These are phyloP conservation scores for Lutjanus argentimaculatus DNA, from an alignment of 2,797 vertebrate genomes.

Conservation along the genomic window DNA sequence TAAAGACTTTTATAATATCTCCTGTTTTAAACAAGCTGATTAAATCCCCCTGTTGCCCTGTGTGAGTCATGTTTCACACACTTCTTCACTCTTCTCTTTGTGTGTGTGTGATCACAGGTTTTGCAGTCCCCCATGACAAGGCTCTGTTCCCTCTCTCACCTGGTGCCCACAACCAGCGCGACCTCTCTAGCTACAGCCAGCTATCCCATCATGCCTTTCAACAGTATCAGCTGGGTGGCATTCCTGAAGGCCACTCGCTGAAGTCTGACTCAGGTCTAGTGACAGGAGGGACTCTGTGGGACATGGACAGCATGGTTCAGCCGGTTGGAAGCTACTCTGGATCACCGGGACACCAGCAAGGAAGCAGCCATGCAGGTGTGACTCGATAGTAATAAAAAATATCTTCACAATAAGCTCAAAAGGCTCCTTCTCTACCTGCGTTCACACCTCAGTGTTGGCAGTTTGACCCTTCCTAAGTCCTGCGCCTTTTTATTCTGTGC, in stretches of 20 bases:
- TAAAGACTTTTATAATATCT: neutral
- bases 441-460: neutral
- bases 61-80: neutral
- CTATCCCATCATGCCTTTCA: constrained; percentile 82
- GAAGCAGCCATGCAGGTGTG: constrained; percentile 87
- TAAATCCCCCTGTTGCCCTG: neutral
- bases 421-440: no score
- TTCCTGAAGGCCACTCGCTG: constrained; percentile 69
- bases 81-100: neutral
- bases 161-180: constrained; percentile 65
- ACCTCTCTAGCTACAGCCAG: constrained; percentile 78
- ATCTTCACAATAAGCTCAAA: neutral
- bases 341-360: constrained; percentile 72
- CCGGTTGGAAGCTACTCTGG: constrained; percentile 78
- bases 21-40: neutral
- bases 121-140: constrained; percentile 70
- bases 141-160: constrained; percentile 73
- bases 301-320: constrained; percentile 71
- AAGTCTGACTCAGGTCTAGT: constrained; percentile 70
- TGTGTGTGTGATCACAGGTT: constrained; percentile 71
- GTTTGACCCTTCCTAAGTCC: no score
- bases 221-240: constrained; percentile 74
- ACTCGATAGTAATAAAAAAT: neutral
- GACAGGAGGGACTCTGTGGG: constrained; percentile 81
- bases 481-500: no score